Evolutionary conservation across 2,888 invertebrate species (phyloP).

Genomic region (Andrena flavipes): DNA sequence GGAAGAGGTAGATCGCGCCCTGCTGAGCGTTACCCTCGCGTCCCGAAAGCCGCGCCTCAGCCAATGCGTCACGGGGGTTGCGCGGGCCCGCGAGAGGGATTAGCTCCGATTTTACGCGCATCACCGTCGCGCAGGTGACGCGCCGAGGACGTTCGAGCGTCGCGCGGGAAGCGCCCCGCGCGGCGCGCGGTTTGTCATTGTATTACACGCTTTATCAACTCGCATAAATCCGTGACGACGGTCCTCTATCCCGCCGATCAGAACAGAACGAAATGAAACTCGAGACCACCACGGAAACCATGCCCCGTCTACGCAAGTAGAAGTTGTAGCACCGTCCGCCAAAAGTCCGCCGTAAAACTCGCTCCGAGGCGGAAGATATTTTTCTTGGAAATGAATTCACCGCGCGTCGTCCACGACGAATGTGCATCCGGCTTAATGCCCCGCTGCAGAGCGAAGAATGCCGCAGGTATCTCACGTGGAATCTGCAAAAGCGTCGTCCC

Average conservation of each 20-base stretch:
- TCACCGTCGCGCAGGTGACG: slow-evolving; percentile 11
- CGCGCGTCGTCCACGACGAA: slow-evolving; percentile 73
- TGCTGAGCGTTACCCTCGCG: background rate
- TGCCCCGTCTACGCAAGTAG: no score
- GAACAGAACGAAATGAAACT: background rate
- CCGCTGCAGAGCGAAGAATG: slow-evolving; percentile 72
- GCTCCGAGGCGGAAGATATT: slow-evolving; percentile 73
- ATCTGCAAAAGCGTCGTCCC: slow-evolving; percentile 73
- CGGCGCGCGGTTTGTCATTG: slow-evolving; percentile 55
- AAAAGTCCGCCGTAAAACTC: slow-evolving; percentile 73
- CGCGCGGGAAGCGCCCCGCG: slow-evolving; percentile 44
- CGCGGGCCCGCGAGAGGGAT: slow-evolving; percentile 15
- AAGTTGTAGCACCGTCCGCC: slow-evolving; percentile 35
- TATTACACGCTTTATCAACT: slow-evolving; percentile 61
- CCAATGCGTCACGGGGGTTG: slow-evolving; percentile 11
- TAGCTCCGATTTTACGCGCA: slow-evolving; percentile 24
- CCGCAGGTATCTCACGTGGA: slow-evolving; percentile 76
- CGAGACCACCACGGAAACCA: no score
- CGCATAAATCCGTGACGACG: slow-evolving; percentile 14
- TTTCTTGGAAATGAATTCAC: slow-evolving; percentile 73
- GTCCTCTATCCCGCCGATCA: slow-evolving; percentile 26
- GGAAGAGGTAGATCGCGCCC: no score
- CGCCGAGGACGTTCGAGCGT: slow-evolving; percentile 42
- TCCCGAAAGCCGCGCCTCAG: background rate
- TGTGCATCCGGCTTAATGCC: slow-evolving; percentile 76